Evolutionary conservation across 1,140 invertebrate genomes (phyloP).

Genomic region (Arion vulgaris): DNA sequence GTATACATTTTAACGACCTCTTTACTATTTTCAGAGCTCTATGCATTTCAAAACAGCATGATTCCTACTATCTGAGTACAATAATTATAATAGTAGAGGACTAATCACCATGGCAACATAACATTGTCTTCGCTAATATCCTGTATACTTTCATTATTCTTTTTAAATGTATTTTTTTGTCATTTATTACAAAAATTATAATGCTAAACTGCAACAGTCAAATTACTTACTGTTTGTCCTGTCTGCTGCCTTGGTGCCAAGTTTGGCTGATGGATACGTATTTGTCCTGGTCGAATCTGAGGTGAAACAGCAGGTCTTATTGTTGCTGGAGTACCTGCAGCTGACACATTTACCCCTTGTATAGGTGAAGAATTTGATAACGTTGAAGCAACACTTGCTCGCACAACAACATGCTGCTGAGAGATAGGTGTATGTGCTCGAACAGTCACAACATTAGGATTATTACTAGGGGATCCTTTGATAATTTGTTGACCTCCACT

Average conservation of each 20-base stretch:
- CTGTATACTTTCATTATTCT: too few relatives aligned
- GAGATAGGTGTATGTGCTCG: constrained; percentile 48
- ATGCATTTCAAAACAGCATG: too few relatives aligned
- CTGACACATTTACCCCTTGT: constrained; percentile 84
- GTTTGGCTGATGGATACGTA: constrained; percentile 67
- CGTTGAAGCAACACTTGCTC: constrained; percentile 63
- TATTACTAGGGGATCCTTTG: constrained; percentile 45
- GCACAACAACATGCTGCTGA: constrained; percentile 63
- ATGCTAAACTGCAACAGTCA: too few relatives aligned
- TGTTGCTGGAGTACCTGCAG: constrained; percentile 40
- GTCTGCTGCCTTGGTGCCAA: constrained; percentile 82
- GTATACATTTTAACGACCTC: too few relatives aligned
- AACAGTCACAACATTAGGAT: constrained; percentile 61
- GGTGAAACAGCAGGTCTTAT: constrained; percentile 23
- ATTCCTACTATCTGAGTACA: too few relatives aligned
- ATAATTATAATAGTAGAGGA: too few relatives aligned
- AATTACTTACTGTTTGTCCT: constrained; percentile 56
- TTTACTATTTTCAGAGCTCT: too few relatives aligned
- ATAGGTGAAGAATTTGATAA: constrained; percentile 69
- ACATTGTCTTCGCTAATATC: too few relatives aligned
- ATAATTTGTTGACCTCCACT: constrained; percentile 28
- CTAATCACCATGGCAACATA: too few relatives aligned
- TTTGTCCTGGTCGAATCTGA: constrained; percentile 34
- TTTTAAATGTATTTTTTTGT: too few relatives aligned
- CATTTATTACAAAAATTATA: too few relatives aligned